Conservation (phyloP, 2,113 vertebrate genomes). For the Microtus pennsylvanicus region DNA sequence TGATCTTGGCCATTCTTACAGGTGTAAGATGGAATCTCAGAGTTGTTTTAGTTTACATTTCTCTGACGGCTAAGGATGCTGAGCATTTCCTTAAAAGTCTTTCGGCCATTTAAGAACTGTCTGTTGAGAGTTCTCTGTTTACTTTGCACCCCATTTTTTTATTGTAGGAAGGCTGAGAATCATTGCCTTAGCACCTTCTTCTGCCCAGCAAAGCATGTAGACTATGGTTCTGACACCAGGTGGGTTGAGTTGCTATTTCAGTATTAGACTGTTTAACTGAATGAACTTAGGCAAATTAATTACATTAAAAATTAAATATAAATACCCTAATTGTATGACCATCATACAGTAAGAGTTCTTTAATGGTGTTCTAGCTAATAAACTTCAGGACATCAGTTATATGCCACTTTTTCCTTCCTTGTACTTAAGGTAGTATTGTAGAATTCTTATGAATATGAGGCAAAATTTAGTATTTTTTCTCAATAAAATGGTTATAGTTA, state of each 20-base stretch:
- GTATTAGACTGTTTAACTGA: not conserved
- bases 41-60: too few species aligned
- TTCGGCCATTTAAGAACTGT: too few species aligned
- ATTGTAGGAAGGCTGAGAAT: not conserved
- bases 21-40: too few species aligned
- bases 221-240: not conserved
- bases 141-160: too few species aligned
- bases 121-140: too few species aligned
- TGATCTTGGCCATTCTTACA: too few species aligned
- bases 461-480: slow-evolving; percentile 1
- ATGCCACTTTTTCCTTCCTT: not conserved
- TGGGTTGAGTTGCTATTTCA: not conserved
- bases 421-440: not conserved
- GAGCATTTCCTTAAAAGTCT: too few species aligned
- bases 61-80: too few species aligned
- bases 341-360: not conserved
- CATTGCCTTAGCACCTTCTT: not conserved
- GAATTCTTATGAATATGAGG: not conserved
- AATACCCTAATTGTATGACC: not conserved
- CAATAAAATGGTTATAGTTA: not conserved
- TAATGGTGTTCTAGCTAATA: not conserved
- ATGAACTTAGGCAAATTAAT: not conserved
- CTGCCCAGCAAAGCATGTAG: not conserved
- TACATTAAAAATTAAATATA: not conserved
- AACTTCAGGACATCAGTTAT: not conserved